Evolutionary conservation across 2,888 invertebrate genomes (phyloP).

Genomic region (Mythimna pallens): DNA sequence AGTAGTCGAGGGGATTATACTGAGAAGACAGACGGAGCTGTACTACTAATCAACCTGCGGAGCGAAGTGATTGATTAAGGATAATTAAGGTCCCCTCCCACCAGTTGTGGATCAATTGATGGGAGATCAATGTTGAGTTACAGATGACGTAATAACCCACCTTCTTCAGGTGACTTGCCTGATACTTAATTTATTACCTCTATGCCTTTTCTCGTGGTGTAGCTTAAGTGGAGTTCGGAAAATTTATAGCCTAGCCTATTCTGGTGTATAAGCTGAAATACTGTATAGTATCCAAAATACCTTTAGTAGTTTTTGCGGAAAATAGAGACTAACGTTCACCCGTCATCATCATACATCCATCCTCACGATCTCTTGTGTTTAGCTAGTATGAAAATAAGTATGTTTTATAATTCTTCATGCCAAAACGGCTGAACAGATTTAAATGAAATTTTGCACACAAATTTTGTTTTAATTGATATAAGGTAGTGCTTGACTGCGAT

Average conservation of each 20-base stretch:
- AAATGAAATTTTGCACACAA: too few relatives aligned
- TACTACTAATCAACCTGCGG: conserved; percentile 14
- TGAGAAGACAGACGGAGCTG: not conserved
- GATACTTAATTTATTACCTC: not conserved
- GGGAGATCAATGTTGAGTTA: conserved; percentile 26
- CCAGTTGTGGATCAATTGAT: conserved; percentile 34
- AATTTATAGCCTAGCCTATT: not conserved
- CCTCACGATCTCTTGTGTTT: too few relatives aligned
- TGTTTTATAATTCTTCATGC: too few relatives aligned
- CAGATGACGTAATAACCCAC: conserved; percentile 21
- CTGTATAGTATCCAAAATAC: not conserved
- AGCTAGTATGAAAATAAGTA: too few relatives aligned
- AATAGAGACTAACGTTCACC: too few relatives aligned
- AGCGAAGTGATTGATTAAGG: conserved; percentile 35
- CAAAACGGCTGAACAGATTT: too few relatives aligned
- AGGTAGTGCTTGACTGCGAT: too few relatives aligned
- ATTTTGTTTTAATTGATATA: too few relatives aligned
- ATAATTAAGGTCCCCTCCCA: conserved; percentile 33
- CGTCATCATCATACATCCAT: too few relatives aligned
- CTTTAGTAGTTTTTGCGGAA: not conserved
- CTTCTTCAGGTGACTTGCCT: not conserved
- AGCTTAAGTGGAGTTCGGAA: not conserved
- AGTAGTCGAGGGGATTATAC: conserved; percentile 14
- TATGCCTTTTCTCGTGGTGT: not conserved
- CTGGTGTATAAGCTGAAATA: not conserved